Base-by-base conservation (phyloP, 2,113 vertebrate species). In the Notechis scutatus region DNA sequence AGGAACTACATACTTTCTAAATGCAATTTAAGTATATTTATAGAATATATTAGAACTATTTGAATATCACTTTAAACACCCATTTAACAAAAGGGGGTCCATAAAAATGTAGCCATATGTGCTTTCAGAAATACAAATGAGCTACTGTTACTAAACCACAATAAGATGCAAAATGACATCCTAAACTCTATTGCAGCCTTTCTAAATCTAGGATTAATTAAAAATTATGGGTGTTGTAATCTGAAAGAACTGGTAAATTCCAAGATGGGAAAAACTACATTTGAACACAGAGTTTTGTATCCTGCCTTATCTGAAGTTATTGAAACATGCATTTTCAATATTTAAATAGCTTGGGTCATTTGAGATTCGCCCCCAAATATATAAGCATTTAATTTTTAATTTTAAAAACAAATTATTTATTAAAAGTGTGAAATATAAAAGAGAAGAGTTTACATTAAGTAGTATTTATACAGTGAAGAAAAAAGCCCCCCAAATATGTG, bases 81-180 rank as follows among this genome's bases (percentile, higher is more conserved):
- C 29, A 85, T 21, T 1, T 92, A 92, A 21, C 91, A 91, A 93
- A 93, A 26, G 0, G 0, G 88, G 86, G 2, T 69, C 90, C 87
- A 85, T 94, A 94, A 92, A 91, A 47, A 61, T 54, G 61, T n/a
- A 54, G 9, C 0, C 29, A 61, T 93, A 87, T 94, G 85, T 3
- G 0, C 39, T 91, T 92, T 92, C 89, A 57, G 91, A 89, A 92
- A 34, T 47, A 34, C 34, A 89, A 92, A 56, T 69, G 4, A 4
- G 29, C 88, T 93, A 88, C 29, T 69, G 12, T 69, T n/a, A n/a
- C 29, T 12, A 69, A 15, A 69, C 12, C 12, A 69, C 29, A 69
- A 69, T 69, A 69, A 34, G 12, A 69, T n/a, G 29, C 12, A 69
- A 14, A 69, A n/a, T 15, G 64, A 69, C 12, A 15, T 69, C 64